phyloP scores from a whole-genome alignment of 2,797 vertebrate genomes.

The Manis crassicaudata region DNA sequence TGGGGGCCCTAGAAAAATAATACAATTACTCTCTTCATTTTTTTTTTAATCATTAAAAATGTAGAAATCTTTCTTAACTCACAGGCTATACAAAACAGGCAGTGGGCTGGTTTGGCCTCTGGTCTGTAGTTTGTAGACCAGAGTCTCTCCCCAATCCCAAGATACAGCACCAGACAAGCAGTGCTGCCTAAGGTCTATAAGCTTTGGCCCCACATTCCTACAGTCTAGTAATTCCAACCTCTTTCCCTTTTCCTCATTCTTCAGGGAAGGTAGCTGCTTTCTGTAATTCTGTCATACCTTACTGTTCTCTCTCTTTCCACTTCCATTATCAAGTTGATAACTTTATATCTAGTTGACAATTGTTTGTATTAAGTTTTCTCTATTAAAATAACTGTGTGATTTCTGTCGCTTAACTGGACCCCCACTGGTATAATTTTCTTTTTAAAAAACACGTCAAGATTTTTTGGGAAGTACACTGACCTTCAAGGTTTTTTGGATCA shows the following conservation, averaged over 20 bases:
- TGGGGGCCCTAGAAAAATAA: background rate
- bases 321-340: background rate
- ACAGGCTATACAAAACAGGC: background rate
- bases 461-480: slow-evolving; percentile 51
- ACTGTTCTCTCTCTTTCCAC: background rate
- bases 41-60: background rate
- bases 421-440: background rate
- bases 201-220: background rate
- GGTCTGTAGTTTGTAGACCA: background rate
- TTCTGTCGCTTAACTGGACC: background rate
- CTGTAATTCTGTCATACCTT: background rate
- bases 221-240: background rate
- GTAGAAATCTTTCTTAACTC: background rate
- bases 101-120: background rate
- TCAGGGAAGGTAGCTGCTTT: background rate
- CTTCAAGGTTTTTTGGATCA: slow-evolving; percentile 27
- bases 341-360: background rate
- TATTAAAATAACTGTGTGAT: background rate
- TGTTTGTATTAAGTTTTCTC: background rate
- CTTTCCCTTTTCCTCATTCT: background rate
- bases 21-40: background rate
- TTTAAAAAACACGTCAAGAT: background rate
- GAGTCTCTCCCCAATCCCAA: background rate
- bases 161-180: background rate
- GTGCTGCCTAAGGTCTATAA: background rate